Evolutionary conservation across 2,888 invertebrate genomes (phyloP).

Genomic region (Tipula lateralis): DNA sequence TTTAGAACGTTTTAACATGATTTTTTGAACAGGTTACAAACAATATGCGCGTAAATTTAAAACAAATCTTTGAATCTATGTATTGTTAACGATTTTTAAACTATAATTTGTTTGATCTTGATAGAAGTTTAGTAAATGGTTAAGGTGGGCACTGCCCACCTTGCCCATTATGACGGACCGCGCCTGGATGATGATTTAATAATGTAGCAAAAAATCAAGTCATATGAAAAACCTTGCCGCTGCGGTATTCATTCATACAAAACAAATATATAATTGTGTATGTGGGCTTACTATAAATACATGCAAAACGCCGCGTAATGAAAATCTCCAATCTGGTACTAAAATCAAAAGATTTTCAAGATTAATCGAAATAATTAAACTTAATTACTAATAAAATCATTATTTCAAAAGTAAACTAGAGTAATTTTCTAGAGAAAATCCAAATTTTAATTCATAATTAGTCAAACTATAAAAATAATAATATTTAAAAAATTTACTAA

Average conservation of each 20-base stretch:
- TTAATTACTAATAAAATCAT: background rate
- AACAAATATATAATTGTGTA: background rate
- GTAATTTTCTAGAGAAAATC: background rate
- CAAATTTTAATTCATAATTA: background rate
- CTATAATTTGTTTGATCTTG: no score
- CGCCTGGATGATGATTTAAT: slow-evolving; percentile 3
- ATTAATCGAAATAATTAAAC: background rate
- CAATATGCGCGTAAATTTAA: no score
- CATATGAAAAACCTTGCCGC: background rate
- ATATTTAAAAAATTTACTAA: background rate
- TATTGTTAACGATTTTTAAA: no score
- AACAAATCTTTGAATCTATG: no score
- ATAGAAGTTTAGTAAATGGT: no score
- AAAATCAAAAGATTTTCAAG: background rate
- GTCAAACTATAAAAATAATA: background rate
- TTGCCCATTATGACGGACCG: no score
- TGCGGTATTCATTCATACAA: background rate
- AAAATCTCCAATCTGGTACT: background rate
- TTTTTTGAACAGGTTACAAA: no score
- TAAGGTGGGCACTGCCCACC: no score
- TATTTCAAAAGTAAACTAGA: background rate
- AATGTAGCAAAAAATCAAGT: background rate
- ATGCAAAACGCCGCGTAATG: background rate
- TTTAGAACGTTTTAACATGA: no score
- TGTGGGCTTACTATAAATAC: background rate